Evolutionary conservation across 2,888 invertebrate species (phyloP), one percentile per base, ranked within the genome.

Genomic region (Endotricha flammealis): DNA sequence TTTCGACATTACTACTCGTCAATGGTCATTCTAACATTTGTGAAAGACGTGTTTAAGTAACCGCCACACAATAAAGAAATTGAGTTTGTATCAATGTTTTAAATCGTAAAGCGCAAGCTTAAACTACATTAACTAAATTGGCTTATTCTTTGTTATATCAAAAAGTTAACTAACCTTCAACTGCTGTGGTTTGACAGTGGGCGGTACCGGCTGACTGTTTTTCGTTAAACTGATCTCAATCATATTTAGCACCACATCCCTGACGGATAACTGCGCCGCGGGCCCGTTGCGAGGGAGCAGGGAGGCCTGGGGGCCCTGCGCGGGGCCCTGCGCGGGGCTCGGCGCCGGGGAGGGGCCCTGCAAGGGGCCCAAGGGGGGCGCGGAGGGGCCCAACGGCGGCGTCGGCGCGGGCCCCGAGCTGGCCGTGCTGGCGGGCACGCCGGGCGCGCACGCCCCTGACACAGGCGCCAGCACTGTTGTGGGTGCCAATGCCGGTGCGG

Each of bases 211-310:
- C 38, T 72, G 88, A 41, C 88, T 85, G 44, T 90, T 91, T 63
- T 93, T 92, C 74, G 90, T 90, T 32, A 95, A 75, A 48, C 92
- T 92, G 66, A 92, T 90, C 73, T 95, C 95, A 42, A 96, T 96
- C 39, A 95, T 92, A 56, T 93, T 93, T 50, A 92, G 88, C 68
- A 96, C 92, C 38, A 95, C 90, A 70, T 95, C 95, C 50, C 94
- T 91, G 11, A 95, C 93, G 33, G 94, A 93, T 41, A 93, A 83
- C 12, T 91, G 91, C 40, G 90, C 69, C 54, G 43, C 47, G 20
- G 64, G 57, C 3, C 64, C 67, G 48, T 69, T 66, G 10, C 66
- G 50, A 6, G 46, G 44, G 39, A 43, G 42, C 12, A 57, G 63
- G 38, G 81, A n/a, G n/a, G n/a, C n/a, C n/a, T n/a, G n/a, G n/a